phyloP scores from a whole-genome alignment of 2,797 vertebrate genomes.

The Propithecus deckenii region DNA sequence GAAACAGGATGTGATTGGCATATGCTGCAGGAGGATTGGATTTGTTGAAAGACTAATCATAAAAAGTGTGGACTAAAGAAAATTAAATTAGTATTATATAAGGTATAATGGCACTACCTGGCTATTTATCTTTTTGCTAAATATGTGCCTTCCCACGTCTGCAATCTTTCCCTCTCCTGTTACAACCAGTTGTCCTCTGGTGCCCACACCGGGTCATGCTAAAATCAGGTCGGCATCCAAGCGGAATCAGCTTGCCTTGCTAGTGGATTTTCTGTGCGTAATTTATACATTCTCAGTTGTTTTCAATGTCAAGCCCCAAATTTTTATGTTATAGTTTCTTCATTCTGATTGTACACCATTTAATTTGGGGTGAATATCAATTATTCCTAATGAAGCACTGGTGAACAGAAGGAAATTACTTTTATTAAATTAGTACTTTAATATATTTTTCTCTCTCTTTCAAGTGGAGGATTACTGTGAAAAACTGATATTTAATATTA shows the following conservation, averaged over 20 bases:
- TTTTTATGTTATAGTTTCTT: constrained; percentile 24
- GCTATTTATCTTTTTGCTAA: neutral
- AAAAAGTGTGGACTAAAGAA: neutral
- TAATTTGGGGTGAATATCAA: constrained; percentile 14
- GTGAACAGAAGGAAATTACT: constrained; percentile 46
- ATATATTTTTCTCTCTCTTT: constrained; percentile 28
- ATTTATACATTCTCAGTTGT: neutral
- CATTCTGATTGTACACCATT: constrained; percentile 7
- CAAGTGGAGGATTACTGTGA: neutral
- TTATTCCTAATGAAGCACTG: neutral
- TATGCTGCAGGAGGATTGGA: neutral
- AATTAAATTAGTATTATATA: neutral
- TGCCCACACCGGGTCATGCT: neutral
- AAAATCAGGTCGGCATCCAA: neutral
- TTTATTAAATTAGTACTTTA: constrained; percentile 8
- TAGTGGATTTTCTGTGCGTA: neutral
- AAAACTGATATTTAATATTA: neutral
- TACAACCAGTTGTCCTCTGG: neutral
- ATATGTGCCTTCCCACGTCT: neutral
- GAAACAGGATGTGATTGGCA: neutral
- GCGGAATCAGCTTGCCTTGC: neutral
- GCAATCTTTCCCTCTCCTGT: neutral
- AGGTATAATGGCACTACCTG: neutral
- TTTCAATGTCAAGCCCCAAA: neutral
- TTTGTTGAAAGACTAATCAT: neutral